Conservation (phyloP, 1,140 invertebrate genomes). For the Dufourea novaeangliae region DNA sequence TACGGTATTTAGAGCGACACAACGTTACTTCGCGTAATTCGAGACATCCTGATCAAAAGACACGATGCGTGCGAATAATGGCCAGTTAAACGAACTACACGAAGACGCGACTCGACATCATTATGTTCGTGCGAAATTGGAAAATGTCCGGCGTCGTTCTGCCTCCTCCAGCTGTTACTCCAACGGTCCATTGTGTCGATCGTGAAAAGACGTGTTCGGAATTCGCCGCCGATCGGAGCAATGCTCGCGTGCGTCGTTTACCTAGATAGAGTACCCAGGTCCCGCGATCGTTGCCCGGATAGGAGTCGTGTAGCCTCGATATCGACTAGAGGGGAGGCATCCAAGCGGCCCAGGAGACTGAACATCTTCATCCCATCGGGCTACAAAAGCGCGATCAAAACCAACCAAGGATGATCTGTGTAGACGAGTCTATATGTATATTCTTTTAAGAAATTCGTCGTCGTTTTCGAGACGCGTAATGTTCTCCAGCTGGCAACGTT, state of each 20-base stretch:
- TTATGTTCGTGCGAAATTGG: slow-evolving; percentile 40
- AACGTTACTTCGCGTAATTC: background rate
- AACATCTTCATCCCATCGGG: too few relatives aligned
- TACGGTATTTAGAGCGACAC: background rate
- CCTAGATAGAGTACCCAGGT: too few relatives aligned
- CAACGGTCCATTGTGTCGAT: slow-evolving; percentile 46
- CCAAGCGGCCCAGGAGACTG: too few relatives aligned
- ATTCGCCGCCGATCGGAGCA: slow-evolving; percentile 31
- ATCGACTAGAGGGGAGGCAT: slow-evolving; percentile 5
- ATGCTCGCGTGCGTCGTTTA: slow-evolving; percentile 42
- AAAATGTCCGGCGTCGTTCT: slow-evolving; percentile 50
- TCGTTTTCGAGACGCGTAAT: too few relatives aligned
- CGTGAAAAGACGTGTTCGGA: slow-evolving; percentile 50
- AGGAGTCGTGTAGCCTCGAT: background rate
- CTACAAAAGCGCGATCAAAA: too few relatives aligned
- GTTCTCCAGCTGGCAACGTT: too few relatives aligned
- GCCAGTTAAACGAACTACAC: background rate
- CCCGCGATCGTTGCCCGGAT: slow-evolving; percentile 12
- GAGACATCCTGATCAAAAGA: background rate
- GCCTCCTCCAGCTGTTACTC: background rate
- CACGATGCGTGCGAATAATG: slow-evolving; percentile 12
- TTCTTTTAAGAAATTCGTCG: too few relatives aligned
- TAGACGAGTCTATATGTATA: too few relatives aligned
- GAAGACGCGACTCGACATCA: background rate
- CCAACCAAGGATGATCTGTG: too few relatives aligned